A percentile compares a stretch with the other conserved stretches of the same genome.
Conservation (phyloP, 92 coral and sea anemone genomes). For the Phenganax subtilis region DNA sequence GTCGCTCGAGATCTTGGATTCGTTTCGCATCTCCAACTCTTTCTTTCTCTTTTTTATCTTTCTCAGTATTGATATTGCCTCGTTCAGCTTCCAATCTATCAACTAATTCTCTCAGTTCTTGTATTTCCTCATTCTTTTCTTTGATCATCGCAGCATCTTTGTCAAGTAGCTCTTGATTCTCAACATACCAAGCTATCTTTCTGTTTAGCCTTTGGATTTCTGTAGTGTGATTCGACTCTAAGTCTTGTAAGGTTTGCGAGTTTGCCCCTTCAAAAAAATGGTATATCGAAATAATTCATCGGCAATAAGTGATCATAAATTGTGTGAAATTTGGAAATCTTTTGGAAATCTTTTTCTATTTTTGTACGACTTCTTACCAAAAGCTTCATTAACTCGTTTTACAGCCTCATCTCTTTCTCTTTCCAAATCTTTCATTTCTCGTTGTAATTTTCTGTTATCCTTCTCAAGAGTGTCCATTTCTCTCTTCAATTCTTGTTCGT, state of each 20-base stretch:
- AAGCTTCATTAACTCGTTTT: constrained; percentile 60
- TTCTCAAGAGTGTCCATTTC: constrained; percentile 73
- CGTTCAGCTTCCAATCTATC: constrained; percentile 75
- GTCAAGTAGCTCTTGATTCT: constrained; percentile 87
- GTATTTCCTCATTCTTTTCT: constrained; percentile 77
- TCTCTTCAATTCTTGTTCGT: constrained; percentile 68
- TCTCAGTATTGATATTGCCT: constrained; percentile 66
- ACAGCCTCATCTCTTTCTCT: constrained; percentile 78
- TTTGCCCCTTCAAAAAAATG: constrained; percentile 19
- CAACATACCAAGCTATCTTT: constrained; percentile 93
- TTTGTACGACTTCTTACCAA: constrained; percentile 42
- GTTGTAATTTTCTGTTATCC: constrained; percentile 61
- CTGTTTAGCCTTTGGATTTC: constrained; percentile 82
- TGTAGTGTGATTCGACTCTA: constrained; percentile 58
- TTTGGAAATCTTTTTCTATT: neutral
- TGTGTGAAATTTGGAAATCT: neutral
- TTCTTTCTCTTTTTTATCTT: constrained; percentile 68
- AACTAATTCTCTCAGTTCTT: constrained; percentile 72
- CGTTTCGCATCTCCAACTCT: constrained; percentile 77
- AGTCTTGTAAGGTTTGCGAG: constrained; percentile 44
- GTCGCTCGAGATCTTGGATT: constrained; percentile 87
- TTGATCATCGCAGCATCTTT: constrained; percentile 67
- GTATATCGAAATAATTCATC: too few relatives aligned
- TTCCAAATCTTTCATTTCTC: constrained; percentile 59
- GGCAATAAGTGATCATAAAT: too few relatives aligned